phyloP scores from a whole-genome alignment of 2,888 invertebrate genomes.

The Xestia ashworthii region DNA sequence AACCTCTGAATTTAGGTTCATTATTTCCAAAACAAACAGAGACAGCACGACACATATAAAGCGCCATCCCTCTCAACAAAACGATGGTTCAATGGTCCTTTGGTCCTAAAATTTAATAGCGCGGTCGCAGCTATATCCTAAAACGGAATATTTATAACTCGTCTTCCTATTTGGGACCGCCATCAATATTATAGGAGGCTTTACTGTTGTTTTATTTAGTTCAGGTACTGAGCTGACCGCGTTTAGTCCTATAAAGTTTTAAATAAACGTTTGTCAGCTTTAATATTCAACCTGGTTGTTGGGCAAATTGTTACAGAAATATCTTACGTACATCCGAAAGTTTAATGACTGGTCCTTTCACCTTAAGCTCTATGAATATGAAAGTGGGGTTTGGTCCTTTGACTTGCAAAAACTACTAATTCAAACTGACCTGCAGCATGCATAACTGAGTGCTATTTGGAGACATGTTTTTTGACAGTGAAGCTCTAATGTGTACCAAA shows the following conservation, averaged over 20 bases:
- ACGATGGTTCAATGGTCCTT: constrained; percentile 19
- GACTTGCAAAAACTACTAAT: background rate
- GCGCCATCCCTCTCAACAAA: constrained; percentile 22
- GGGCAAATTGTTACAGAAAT: background rate
- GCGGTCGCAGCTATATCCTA: constrained; percentile 9
- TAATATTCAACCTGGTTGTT: background rate
- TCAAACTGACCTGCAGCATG: constrained; percentile 4
- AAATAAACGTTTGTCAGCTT: constrained; percentile 10
- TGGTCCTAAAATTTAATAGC: constrained; percentile 23
- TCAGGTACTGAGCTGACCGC: constrained; percentile 27
- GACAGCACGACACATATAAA: background rate
- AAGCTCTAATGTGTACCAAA: background rate
- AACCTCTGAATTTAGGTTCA: background rate
- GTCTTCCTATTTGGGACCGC: constrained; percentile 37
- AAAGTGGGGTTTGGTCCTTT: constrained; percentile 8
- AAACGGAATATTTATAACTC: constrained; percentile 52
- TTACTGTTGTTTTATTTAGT: constrained; percentile 46
- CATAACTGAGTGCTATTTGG: background rate
- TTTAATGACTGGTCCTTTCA: background rate
- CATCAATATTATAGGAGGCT: constrained; percentile 38
- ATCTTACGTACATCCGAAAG: background rate
- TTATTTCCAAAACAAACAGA: constrained; percentile 8
- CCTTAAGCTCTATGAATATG: constrained; percentile 3
- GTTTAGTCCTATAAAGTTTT: constrained; percentile 14
- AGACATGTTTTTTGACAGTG: background rate